phyloP scores from a whole-genome alignment of 2,888 invertebrate genomes.

The Catocala nupta region DNA sequence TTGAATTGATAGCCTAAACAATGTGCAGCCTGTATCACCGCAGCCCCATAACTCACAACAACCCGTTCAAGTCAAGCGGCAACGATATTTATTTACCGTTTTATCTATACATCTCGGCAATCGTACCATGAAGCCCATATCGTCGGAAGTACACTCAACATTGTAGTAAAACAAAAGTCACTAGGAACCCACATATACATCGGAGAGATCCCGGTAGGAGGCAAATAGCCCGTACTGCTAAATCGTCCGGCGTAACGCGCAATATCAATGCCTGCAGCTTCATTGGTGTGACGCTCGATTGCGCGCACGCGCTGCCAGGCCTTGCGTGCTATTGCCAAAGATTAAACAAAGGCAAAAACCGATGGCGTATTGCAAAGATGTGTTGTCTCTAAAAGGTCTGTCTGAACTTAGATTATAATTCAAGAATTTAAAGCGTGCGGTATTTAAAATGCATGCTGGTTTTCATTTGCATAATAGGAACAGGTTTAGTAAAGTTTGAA shows the following conservation, averaged over 20 bases:
- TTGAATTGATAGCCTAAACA: neutral
- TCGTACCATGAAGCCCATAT: constrained; percentile 57
- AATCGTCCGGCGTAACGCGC: constrained; percentile 81
- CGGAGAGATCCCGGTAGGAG: constrained; percentile 70
- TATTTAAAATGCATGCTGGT: constrained; percentile 27
- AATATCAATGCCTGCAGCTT: constrained; percentile 80
- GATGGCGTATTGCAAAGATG: constrained; percentile 3
- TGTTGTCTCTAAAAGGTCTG: constrained; percentile 23
- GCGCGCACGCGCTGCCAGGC: constrained; percentile 67
- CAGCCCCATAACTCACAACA: neutral
- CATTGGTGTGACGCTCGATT: constrained; percentile 73
- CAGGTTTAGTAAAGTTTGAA: too few species aligned
- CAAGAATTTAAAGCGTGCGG: constrained; percentile 32
- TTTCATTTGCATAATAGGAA: constrained; percentile 5
- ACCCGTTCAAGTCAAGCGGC: constrained; percentile 25
- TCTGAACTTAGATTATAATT: constrained; percentile 39
- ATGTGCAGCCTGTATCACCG: constrained; percentile 8
- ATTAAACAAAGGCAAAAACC: constrained; percentile 38
- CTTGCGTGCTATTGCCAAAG: constrained; percentile 52
- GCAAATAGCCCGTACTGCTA: constrained; percentile 83
- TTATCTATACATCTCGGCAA: constrained; percentile 49
- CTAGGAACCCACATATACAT: constrained; percentile 53
- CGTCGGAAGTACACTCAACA: constrained; percentile 47
- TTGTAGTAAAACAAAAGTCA: constrained; percentile 66
- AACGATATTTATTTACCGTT: constrained; percentile 46